Conservation (phyloP, 2,888 invertebrate genomes). For the Cryptocheilus praepositus region DNA sequence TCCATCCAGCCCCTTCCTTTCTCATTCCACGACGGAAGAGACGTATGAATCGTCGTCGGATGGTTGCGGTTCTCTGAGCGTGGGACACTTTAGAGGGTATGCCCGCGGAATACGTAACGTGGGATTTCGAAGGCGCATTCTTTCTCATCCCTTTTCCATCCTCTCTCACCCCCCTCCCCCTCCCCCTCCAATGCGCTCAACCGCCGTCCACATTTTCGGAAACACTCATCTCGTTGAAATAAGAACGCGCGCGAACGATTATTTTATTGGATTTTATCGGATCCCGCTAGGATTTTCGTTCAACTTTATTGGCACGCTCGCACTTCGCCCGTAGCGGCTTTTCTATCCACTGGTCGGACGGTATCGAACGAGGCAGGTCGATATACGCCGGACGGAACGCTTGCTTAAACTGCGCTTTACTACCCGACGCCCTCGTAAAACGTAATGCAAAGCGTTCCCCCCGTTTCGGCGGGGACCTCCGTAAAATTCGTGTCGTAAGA, state of each 20-base stretch:
- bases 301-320: conserved; percentile 13
- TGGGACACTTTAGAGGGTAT: conserved; percentile 66
- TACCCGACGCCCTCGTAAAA: conserved; percentile 47
- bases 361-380: conserved; percentile 38
- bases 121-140: conserved; percentile 58
- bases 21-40: conserved; percentile 43
- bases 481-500: conserved; percentile 48
- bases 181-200: conserved; percentile 13
- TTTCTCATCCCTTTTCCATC: conserved; percentile 36
- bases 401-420: conserved; percentile 50
- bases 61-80: conserved; percentile 61
- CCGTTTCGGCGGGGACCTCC: conserved; percentile 31
- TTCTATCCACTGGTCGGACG: too few relatives aligned
- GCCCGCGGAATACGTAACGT: conserved; percentile 68
- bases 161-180: conserved; percentile 25
- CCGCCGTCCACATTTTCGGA: conserved; percentile 10
- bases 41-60: conserved; percentile 67
- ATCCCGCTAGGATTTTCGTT: conserved; percentile 32
- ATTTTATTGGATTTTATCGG: conserved; percentile 27
- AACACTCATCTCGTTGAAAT: conserved; percentile 43
- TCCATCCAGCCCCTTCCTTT: conserved; percentile 8
- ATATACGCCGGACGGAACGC: conserved; percentile 30
- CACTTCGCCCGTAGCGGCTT: too few relatives aligned
- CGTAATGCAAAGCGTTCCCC: conserved; percentile 53
- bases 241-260: conserved; percentile 25